Evolutionary conservation across 2,797 vertebrate genomes (phyloP), one percentile per base, ranked within the genome.

Genomic region (Meriones psammophilus): DNA sequence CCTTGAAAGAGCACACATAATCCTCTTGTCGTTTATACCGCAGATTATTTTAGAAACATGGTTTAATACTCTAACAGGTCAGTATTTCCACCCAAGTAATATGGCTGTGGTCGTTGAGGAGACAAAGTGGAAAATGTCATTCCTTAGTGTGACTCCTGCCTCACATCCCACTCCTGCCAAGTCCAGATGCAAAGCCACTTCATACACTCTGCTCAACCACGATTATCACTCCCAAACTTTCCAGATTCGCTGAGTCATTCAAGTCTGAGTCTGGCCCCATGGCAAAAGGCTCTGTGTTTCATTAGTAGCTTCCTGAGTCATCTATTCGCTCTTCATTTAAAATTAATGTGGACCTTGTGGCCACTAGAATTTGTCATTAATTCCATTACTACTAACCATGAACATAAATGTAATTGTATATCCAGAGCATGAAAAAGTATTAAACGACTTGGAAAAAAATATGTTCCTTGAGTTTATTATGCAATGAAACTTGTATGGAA

Each of bases 401-500:
- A 93, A 81, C 85, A 33, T 50, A 94, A 96, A 96, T 78, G 92
- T 22, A 78, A 39, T 78, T 50, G 8, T 79, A 66, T 73, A 87
- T 92, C 15, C 30, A 39, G 90, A 87, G 50, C 81, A 96, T 56
- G 50, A 42, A 9, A 24, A 80, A 74, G 17, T 91, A 94, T 89
- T 92, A 87, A 87, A 85, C 76, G 76, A 54, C 42, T 91, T 68
- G 42, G 83, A 62, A 17, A 92, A 89, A 89, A 92, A 73, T 36
- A 54, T 89, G 56, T 15, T 96, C 17, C 58, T 89, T 96, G 69
- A 92, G 90, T 96, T 94, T 97, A 96, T 95, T 88, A 85, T 58
- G 77, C 68, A 87, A n/a, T 90, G 84, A 97, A 93, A 95, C 68
- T 39, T 96, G 46, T 86, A 50, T 62, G 83, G 80, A 96, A 93